Evolutionary conservation across 2,888 invertebrate genomes (phyloP).

Genomic region (Pemphredon lugubris): DNA sequence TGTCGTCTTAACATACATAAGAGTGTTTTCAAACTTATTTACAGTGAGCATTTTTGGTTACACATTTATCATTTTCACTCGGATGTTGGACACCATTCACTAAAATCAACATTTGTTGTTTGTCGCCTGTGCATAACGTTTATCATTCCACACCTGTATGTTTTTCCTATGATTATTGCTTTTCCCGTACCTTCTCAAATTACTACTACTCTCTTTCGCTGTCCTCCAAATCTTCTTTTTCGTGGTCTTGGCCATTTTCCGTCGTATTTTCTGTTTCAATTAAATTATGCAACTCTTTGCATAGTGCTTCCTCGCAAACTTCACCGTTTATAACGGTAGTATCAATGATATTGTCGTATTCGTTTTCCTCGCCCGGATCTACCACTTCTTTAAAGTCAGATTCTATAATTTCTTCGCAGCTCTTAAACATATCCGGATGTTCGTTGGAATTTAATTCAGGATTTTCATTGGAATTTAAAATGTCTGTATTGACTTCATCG

Average conservation of each 20-base stretch:
- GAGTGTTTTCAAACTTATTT: slow-evolving; percentile 50
- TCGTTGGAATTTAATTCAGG: slow-evolving; percentile 70
- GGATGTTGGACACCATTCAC: slow-evolving; percentile 23
- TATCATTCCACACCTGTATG: slow-evolving; percentile 39
- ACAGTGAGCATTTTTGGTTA: slow-evolving; percentile 56
- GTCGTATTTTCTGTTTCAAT: slow-evolving; percentile 73
- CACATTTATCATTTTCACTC: slow-evolving; percentile 7
- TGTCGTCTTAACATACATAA: slow-evolving; percentile 29
- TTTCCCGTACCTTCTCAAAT: slow-evolving; percentile 10
- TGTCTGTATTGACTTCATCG: slow-evolving; percentile 77
- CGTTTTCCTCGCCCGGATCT: slow-evolving; percentile 59
- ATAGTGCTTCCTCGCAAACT: slow-evolving; percentile 75
- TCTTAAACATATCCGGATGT: slow-evolving; percentile 76
- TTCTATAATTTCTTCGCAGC: slow-evolving; percentile 75
- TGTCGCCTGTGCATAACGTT: slow-evolving; percentile 33
- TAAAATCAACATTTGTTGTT: slow-evolving; percentile 33
- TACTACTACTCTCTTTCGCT: slow-evolving; percentile 36
- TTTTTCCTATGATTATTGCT: slow-evolving; percentile 2
- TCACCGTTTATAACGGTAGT: slow-evolving; percentile 64
- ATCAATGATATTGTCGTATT: slow-evolving; percentile 70
- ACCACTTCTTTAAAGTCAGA: slow-evolving; percentile 68
- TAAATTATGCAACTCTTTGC: slow-evolving; percentile 75
- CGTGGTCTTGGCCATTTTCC: slow-evolving; percentile 44
- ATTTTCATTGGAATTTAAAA: slow-evolving; percentile 77
- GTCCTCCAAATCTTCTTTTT: slow-evolving; percentile 42